Conservation (phyloP, 2,113 vertebrate genomes). For the Platysteira castanea region DNA sequence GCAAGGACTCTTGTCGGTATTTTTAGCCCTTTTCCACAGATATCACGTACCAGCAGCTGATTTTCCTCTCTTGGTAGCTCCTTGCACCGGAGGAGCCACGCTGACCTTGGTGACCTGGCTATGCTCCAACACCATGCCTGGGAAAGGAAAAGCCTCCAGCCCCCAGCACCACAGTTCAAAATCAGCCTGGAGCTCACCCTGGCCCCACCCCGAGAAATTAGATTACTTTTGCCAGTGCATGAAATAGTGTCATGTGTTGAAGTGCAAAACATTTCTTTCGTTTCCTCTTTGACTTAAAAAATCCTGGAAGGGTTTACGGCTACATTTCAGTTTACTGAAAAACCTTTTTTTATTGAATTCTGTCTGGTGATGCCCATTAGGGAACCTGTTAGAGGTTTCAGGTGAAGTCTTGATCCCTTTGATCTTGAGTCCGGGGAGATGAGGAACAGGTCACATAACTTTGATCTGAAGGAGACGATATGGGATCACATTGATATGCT, state of each 20-base stretch:
- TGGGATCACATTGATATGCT: not conserved
- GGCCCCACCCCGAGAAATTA: not conserved
- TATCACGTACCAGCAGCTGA: fast-evolving
- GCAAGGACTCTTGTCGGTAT: not conserved
- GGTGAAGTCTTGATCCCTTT: not conserved
- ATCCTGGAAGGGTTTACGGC: not conserved
- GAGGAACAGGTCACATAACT: not conserved
- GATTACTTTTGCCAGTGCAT: not conserved
- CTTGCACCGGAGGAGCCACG: fast-evolving
- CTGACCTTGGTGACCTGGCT: fast-evolving
- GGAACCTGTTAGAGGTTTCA: not conserved
- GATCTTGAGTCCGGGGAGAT: not conserved
- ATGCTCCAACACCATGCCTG: not conserved
- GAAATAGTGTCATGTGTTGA: not conserved
- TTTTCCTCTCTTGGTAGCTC: not conserved
- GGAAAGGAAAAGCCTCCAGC: not conserved
- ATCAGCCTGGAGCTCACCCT: not conserved
- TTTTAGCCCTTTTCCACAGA: not conserved
- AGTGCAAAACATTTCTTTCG: not conserved
- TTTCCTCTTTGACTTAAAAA: not conserved
- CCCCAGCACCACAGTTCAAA: not conserved
- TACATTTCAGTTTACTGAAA: not conserved
- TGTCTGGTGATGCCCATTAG: not conserved
- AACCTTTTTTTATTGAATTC: not conserved
- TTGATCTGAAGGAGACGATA: not conserved